Evolutionary conservation across 2,888 invertebrate genomes (phyloP).

Genomic region (Octodonta nipae): DNA sequence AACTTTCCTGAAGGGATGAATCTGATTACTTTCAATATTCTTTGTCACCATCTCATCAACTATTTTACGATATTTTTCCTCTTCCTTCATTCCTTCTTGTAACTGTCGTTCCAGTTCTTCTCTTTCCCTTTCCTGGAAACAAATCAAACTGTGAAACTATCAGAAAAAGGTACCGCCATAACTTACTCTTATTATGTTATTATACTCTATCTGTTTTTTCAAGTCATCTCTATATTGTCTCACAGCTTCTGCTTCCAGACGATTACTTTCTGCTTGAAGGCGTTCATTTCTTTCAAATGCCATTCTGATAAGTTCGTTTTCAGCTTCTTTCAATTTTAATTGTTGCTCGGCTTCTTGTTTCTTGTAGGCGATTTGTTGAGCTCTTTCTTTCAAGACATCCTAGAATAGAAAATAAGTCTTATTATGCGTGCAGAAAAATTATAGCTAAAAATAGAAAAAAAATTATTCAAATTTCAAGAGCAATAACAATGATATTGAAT

Average conservation of each 20-base stretch:
- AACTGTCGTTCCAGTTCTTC: slow-evolving; percentile 27
- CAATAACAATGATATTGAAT: no score
- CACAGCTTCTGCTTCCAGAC: slow-evolving; percentile 21
- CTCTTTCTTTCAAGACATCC: slow-evolving; percentile 28
- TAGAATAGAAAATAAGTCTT: slow-evolving; percentile 14
- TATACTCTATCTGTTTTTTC: slow-evolving; percentile 32
- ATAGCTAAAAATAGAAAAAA: no score
- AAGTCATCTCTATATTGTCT: slow-evolving; percentile 30
- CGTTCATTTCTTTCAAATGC: slow-evolving; percentile 26
- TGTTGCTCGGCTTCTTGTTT: slow-evolving; percentile 25
- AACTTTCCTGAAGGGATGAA: slow-evolving; percentile 30
- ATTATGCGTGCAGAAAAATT: no score
- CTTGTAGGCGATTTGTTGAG: slow-evolving; percentile 28
- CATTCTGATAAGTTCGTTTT: slow-evolving; percentile 27
- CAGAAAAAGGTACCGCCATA: neutral
- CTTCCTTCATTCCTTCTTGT: slow-evolving; percentile 26
- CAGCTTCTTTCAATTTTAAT: slow-evolving; percentile 25
- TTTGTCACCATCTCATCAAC: slow-evolving; percentile 22
- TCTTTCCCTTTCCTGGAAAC: slow-evolving; percentile 26
- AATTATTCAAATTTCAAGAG: no score
- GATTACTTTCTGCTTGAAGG: slow-evolving; percentile 27
- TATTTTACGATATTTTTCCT: slow-evolving; percentile 25
- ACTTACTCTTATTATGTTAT: slow-evolving; percentile 27
- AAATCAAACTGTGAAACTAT: slow-evolving; percentile 1
- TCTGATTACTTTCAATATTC: slow-evolving; percentile 16